Base-by-base conservation (phyloP, 2,113 vertebrate species). In the Ammodytes marinus region DNA sequence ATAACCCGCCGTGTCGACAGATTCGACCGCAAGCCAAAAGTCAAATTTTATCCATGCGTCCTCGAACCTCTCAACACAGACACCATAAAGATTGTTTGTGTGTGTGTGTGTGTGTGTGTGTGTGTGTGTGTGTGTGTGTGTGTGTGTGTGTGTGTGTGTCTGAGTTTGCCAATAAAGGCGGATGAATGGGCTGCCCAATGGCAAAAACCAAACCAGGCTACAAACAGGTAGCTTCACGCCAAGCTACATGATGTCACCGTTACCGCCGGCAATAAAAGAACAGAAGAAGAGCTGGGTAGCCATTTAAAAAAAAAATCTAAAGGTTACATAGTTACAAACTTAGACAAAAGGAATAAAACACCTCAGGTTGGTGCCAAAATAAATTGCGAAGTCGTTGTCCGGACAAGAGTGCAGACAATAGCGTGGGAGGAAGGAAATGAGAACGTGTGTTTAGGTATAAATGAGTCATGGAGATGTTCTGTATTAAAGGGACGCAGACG, bases 391-490 rank as follows among this genome's bases (percentile, higher is more conserved):
- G 82, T 47, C 11, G 27, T 50, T 50, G 79, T 74, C 77, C 0
- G 45, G 76, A 70, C 60, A 64, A 15, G 59, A 59, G 43, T 1
- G 39, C 59, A 79, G 74, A 76, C 63, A 72, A 52, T 27, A 65
- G 63, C 54, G 43, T 42, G 45, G 19, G 61, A 69, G 15, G 55
- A 69, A 63, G 8, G 15, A 54, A 27, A 67, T 3, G 10, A 80
- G 27, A 53, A 46, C 27, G 52, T 69, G 47, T 74, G 27, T 69
- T 84, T 45, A 67, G 49, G 35, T 80, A 63, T 27, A 70, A 82
- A 74, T 79, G 66, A 74, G 52, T 15, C 69, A 74, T 61, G 67
- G 27, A 27, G 27, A 27, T 27, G 27, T 27, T 27, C 27, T 27
- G 27, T 27, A 27, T 27, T 27, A 85, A 80, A 69, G 27, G 67